A percentile compares a stretch with the other conserved stretches of the same genome.
phyloP scores from a whole-genome alignment of 2,888 invertebrate genomes.

The Nomada ferruginata region DNA sequence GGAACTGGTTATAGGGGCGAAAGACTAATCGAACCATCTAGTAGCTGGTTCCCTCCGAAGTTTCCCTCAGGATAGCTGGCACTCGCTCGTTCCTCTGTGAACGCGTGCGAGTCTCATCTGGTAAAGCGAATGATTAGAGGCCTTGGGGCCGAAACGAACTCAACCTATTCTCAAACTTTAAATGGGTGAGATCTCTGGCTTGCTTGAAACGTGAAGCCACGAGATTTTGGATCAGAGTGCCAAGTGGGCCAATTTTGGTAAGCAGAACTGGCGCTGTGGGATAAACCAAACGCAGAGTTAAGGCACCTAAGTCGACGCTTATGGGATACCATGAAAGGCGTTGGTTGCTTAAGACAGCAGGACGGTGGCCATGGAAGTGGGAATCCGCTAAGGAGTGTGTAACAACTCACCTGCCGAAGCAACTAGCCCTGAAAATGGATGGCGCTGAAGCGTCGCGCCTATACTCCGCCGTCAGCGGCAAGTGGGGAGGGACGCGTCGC shows the following conservation, averaged over 20 bases:
- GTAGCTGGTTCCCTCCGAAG: constrained; percentile 92
- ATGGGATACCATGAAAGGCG: constrained; percentile 40
- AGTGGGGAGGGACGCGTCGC: constrained; percentile 73
- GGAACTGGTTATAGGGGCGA: constrained; percentile 90
- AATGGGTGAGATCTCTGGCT: neutral
- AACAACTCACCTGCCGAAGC: constrained; percentile 86
- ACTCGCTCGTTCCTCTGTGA: constrained; percentile 88
- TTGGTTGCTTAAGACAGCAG: constrained; percentile 75
- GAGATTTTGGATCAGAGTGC: constrained; percentile 37
- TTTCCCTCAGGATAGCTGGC: constrained; percentile 86
- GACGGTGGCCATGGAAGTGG: constrained; percentile 92
- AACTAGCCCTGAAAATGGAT: constrained; percentile 89
- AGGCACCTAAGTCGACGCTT: constrained; percentile 67
- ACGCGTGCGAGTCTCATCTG: constrained; percentile 91
- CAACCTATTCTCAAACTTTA: neutral
- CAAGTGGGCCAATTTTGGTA: constrained; percentile 72
- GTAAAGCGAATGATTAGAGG: constrained; percentile 90
- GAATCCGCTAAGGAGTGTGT: constrained; percentile 78
- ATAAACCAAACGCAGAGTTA: constrained; percentile 86
- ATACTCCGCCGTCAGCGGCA: constrained; percentile 86
- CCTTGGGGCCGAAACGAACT: constrained; percentile 87
- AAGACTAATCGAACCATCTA: constrained; percentile 91
- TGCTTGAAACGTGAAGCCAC: neutral
- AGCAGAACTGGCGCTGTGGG: constrained; percentile 93
- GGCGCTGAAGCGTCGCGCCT: constrained; percentile 86